Percentiles rank a stretch among this genome's conserved stretches.
Conservation (phyloP, 2,797 vertebrate species). For the Eptatretus atami region DNA sequence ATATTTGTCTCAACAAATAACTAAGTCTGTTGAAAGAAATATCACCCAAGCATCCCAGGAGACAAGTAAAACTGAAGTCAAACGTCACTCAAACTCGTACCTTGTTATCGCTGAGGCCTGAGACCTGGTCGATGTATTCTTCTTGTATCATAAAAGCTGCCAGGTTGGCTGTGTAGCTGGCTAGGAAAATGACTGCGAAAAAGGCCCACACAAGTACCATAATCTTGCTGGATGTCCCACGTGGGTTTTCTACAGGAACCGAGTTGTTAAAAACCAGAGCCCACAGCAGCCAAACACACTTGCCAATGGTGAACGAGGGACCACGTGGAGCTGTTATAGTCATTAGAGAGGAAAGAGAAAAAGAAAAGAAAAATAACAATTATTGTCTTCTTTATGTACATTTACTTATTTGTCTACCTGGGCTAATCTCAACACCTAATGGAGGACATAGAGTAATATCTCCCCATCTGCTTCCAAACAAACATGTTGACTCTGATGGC, state of each 20-base stretch:
- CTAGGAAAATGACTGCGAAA: conserved; percentile 83
- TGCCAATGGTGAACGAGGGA: conserved; percentile 72
- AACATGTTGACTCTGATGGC: too few relatives aligned
- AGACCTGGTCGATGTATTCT: conserved; percentile 75
- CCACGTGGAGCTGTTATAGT: conserved; percentile 29
- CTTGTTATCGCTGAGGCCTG: conserved; percentile 74
- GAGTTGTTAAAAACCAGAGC: conserved; percentile 88
- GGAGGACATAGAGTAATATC: too few relatives aligned
- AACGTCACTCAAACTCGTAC: conserved; percentile 15
- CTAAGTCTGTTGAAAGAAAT: too few relatives aligned
- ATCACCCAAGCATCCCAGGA: too few relatives aligned
- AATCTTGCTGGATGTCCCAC: conserved; percentile 78
- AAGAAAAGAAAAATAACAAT: too few relatives aligned
- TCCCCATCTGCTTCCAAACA: too few relatives aligned
- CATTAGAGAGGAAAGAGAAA: background rate
- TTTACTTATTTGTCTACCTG: too few relatives aligned
- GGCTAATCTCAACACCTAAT: too few relatives aligned
- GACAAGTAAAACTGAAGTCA: too few relatives aligned
- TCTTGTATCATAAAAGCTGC: conserved; percentile 92
- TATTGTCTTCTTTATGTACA: too few relatives aligned
- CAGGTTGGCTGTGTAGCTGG: conserved; percentile 79
- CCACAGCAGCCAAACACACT: conserved; percentile 80
- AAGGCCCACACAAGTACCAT: conserved; percentile 91
- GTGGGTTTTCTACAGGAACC: conserved; percentile 69
- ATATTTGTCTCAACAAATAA: too few relatives aligned